These are phyloP conservation scores for Xylocampa areola DNA, from an alignment of 2,888 invertebrate genomes.

Conservation along the genomic window DNA sequence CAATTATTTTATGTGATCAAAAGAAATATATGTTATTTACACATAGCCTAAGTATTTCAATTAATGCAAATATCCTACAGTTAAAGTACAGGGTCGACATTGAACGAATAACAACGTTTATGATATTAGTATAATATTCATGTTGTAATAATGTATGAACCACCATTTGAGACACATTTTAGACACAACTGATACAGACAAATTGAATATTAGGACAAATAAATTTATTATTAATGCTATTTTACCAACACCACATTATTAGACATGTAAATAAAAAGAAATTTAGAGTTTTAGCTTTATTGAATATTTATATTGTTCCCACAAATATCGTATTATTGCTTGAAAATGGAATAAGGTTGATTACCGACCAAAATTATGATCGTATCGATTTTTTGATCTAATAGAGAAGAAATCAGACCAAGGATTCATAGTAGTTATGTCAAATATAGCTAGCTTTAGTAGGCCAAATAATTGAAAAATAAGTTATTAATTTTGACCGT, in stretches of 20 bases:
- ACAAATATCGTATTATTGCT: background rate
- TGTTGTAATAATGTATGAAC: conserved; percentile 32
- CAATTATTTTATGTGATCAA: too few species aligned
- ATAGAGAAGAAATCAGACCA: too few species aligned
- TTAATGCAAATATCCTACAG: too few species aligned
- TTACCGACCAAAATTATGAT: background rate
- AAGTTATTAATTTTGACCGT: too few species aligned
- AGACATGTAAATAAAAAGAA: conserved; percentile 42
- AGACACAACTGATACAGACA: conserved; percentile 46
- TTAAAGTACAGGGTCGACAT: conserved; percentile 11
- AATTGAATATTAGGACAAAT: conserved; percentile 27
- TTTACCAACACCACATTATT: conserved; percentile 48
- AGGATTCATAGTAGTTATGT: too few species aligned
- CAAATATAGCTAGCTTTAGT: too few species aligned
- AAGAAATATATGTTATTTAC: too few species aligned
- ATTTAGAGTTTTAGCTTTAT: background rate
- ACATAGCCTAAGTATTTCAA: too few species aligned
- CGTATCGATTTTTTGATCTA: too few species aligned
- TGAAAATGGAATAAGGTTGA: background rate
- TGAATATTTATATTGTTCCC: background rate
- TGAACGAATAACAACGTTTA: conserved; percentile 44
- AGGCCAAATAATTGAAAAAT: too few species aligned
- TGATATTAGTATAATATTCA: conserved; percentile 34
- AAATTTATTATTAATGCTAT: conserved; percentile 26
- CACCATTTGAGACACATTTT: conserved; percentile 38